Base-by-base conservation (phyloP, 2,797 vertebrate species). In the Mallotus villosus region DNA sequence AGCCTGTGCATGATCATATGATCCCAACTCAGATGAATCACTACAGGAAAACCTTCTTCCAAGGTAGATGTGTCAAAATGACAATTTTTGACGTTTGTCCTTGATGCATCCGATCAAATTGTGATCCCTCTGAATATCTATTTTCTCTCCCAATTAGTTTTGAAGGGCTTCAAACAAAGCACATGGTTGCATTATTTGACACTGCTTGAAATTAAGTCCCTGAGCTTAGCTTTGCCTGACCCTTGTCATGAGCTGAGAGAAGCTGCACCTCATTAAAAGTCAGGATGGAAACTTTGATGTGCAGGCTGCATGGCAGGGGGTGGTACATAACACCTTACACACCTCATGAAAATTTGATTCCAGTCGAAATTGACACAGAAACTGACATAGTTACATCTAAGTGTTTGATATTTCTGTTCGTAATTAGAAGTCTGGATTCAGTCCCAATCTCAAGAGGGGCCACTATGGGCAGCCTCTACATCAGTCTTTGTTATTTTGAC, bases 351-450 rank as follows among this genome's bases (percentile, higher is more conserved):
- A 67, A 69, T 63, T 78, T 67, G 27, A 77, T 29, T 80, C 32
- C 74, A 57, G 67, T 78, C 74, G 75, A 21, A 58, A 57, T 62
- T 74, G 74, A 83, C 74, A 79, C 64, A 49, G 55, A 67, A 61
- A 27, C 46, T 76, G 72, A 79, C 79, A 66, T 69, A 77, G 69
- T 81, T 72, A 71, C 68, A 82, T 71, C 58, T 24, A 79, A 76
- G 81, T 74, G 71, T 71, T 17, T 12, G 67, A 41, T 69, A 64
- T 64, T 74, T 46, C 41, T 46, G 37, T 41, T 41, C 37, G 8
- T 41, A 11, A 41, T 41, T 41, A 41, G 41, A 46, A 46, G 12
- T 12, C 12, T 46, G 41, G 41, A 46, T 46, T 46, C 41, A 46
- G 41, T 46, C 41, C 41, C 41, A 46, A 46, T 14, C 12, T 46